These are phyloP conservation scores for Lepidocyrtoides sp. DNA, from an alignment of 2,888 invertebrate species.

Conservation along the genomic window DNA sequence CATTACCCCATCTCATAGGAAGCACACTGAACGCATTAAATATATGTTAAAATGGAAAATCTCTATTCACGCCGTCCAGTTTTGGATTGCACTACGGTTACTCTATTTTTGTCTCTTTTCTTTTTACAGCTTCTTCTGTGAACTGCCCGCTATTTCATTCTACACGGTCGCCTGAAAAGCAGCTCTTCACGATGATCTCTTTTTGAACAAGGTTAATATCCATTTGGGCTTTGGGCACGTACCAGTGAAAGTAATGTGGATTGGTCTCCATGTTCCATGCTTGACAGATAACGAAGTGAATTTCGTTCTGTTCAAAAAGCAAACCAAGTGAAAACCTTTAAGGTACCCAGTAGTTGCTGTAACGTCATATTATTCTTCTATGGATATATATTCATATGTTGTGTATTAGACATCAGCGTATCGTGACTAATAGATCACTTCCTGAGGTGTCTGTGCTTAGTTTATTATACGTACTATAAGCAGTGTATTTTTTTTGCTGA, in stretches of 20 bases:
- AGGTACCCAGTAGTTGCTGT: not conserved
- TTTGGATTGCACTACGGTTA: not conserved
- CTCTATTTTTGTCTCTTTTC: not conserved
- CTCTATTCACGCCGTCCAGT: not conserved
- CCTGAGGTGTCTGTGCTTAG: not conserved
- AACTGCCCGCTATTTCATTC: not conserved
- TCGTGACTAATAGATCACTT: too few species aligned
- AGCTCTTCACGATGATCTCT: not conserved
- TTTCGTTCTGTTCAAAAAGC: not conserved
- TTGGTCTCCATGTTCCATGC: not conserved
- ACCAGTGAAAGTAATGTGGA: not conserved
- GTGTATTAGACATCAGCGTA: not conserved
- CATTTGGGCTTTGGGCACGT: not conserved
- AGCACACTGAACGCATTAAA: not conserved
- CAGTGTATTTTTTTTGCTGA: not conserved
- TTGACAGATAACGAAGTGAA: not conserved
- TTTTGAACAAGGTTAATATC: not conserved
- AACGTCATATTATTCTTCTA: not conserved
- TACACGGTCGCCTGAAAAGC: not conserved
- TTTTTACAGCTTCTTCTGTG: not conserved
- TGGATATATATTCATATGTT: not conserved
- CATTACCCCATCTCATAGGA: not conserved
- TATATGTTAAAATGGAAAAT: not conserved
- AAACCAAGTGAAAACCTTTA: slow-evolving; percentile 2
- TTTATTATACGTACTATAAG: not conserved